phyloP scores from a whole-genome alignment of 2,888 invertebrate genomes.

The Malachius bipustulatus region DNA sequence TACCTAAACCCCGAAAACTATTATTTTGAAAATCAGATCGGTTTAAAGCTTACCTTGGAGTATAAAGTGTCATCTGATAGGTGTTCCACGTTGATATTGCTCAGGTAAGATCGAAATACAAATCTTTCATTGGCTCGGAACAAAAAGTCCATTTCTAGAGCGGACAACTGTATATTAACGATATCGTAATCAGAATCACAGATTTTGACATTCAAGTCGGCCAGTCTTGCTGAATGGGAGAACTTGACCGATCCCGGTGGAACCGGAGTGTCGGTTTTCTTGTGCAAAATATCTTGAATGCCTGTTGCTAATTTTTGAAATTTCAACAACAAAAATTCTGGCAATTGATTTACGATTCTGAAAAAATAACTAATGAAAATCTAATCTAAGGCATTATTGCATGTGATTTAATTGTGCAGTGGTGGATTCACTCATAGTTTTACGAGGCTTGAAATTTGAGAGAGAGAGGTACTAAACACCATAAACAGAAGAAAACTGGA shows the following conservation, averaged over 20 bases:
- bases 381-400: background rate
- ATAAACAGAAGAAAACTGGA: no score
- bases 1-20: conserved; percentile 46
- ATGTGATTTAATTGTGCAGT: background rate
- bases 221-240: conserved; percentile 53
- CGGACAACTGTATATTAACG: conserved; percentile 51
- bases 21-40: background rate
- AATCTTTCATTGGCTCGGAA: conserved; percentile 67
- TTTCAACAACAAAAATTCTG: conserved; percentile 20
- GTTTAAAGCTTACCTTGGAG: conserved; percentile 45
- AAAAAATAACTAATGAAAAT: conserved; percentile 10
- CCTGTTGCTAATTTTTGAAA: conserved; percentile 22
- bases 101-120: conserved; percentile 57
- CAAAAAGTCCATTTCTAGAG: conserved; percentile 63
- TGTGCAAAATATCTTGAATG: conserved; percentile 22
- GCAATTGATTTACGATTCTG: conserved; percentile 25
- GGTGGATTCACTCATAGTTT: no score
- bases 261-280: conserved; percentile 50
- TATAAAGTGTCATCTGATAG: conserved; percentile 62
- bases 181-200: conserved; percentile 61
- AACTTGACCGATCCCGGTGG: conserved; percentile 66
- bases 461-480: no score
- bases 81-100: conserved; percentile 58
- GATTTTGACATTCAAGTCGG: conserved; percentile 50
- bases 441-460: no score